Evolutionary conservation across 2,888 invertebrate genomes (phyloP), one percentile per base, ranked within the genome.

Genomic region (Erannis defoliaria): DNA sequence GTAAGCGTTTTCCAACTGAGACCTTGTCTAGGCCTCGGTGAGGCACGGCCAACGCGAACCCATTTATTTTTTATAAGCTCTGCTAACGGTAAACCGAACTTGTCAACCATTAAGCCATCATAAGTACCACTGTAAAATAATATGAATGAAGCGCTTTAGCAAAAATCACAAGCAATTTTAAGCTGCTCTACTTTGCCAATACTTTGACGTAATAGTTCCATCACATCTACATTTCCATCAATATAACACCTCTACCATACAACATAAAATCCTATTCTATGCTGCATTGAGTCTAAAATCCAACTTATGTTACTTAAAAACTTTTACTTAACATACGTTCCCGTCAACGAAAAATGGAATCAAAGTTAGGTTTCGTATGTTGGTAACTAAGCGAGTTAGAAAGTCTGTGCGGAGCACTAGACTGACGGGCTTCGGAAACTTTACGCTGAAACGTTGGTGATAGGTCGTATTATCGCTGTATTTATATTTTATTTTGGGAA

Each of bases 301-400:
- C 54, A 38, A 43, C 43, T 38, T 19, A 23, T 19, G 3, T 55
- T 21, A 8, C 31, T 37, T 48, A 31, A 5, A 59, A 50, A 45
- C 12, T 26, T 57, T 16, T 56, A 26, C 50, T n/a, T 38, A 55
- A 51, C 55, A 31, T 23, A 42, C 55, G 49, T 50, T 8, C 21
- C 55, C 65, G 65, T 67, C 67, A 66, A 59, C 64, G 62, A 66
- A 66, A 69, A 67, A 66, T 64, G 56, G 54, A 66, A 66, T 62
- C 61, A 56, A 64, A 67, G 64, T 66, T 66, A 51, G 62, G 50
- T 62, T 51, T 45, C 14, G 35, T 21, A 54, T 26, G 55, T 48
- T 54, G 37, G 53, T 64, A 55, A 49, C 55, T 60, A 60, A 54
- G 60, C 33, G 46, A 63, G 65, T 61, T 65, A 26, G 35, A 42